phyloP scores from a whole-genome alignment of 2,888 invertebrate genomes.

The Ephialtes manifestator region DNA sequence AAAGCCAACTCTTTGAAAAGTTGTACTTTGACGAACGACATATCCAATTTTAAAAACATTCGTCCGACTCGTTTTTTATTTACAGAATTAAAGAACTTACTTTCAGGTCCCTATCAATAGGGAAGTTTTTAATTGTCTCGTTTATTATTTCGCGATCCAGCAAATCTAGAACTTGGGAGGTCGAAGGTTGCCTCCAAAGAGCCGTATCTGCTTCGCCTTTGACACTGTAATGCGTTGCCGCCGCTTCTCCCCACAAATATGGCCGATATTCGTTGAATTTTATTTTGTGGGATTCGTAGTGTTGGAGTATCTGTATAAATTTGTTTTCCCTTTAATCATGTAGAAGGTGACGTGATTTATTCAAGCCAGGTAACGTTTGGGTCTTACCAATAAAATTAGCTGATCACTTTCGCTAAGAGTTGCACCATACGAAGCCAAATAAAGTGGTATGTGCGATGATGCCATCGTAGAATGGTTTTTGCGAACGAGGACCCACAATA shows the following conservation, averaged over 20 bases:
- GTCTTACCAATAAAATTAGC: constrained; percentile 87
- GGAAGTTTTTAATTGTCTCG: constrained; percentile 91
- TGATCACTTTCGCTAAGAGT: constrained; percentile 91
- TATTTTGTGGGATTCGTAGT: constrained; percentile 90
- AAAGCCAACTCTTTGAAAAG: too few species aligned
- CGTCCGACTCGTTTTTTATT: background rate
- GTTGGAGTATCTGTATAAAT: constrained; percentile 87
- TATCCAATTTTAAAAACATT: too few species aligned
- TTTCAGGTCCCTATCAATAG: constrained; percentile 88
- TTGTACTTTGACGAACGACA: too few species aligned
- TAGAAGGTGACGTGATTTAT: background rate
- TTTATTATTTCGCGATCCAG: constrained; percentile 89
- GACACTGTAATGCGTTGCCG: constrained; percentile 92
- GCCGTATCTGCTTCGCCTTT: constrained; percentile 88
- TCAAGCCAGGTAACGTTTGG: background rate
- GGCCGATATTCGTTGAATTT: constrained; percentile 91
- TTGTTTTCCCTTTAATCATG: background rate
- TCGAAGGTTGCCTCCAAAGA: constrained; percentile 91
- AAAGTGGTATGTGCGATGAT: constrained; percentile 91
- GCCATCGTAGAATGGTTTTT: constrained; percentile 90
- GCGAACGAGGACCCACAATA: constrained; percentile 89
- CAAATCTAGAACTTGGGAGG: constrained; percentile 91
- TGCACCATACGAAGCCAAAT: constrained; percentile 93
- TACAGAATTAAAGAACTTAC: constrained; percentile 73
- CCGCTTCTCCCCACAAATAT: constrained; percentile 94